These are phyloP conservation scores for Mayetiola destructor DNA, from an alignment of 2,888 invertebrate species.

Conservation along the genomic window DNA sequence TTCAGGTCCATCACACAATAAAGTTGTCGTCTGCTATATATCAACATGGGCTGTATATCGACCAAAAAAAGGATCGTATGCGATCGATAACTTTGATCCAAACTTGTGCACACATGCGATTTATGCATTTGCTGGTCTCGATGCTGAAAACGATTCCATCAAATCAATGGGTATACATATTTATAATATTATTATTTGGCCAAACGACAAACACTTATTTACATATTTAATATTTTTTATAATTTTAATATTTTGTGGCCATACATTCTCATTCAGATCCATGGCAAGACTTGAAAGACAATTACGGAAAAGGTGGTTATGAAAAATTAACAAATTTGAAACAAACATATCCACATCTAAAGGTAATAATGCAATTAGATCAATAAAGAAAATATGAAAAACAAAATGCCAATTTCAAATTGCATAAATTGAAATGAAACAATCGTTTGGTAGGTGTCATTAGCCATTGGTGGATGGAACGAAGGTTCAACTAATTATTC, in stretches of 20 bases:
- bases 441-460: slow-evolving; percentile 39
- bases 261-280: slow-evolving; percentile 52
- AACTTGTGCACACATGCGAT: slow-evolving; percentile 65
- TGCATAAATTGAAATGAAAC: not conserved
- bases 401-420: not conserved
- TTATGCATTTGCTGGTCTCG: slow-evolving; percentile 68
- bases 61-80: slow-evolving; percentile 47
- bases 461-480: slow-evolving; percentile 87
- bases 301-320: slow-evolving; percentile 59
- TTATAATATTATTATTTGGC: not conserved
- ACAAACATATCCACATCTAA: slow-evolving; percentile 52
- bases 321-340: slow-evolving; percentile 52
- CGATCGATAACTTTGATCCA: slow-evolving; percentile 53
- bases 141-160: slow-evolving; percentile 48
- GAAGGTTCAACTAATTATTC: slow-evolving; percentile 68
- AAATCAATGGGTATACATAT: slow-evolving; percentile 49
- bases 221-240: too few species aligned
- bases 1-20: slow-evolving; percentile 52
- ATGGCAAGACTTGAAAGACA: slow-evolving; percentile 60
- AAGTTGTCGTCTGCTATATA: slow-evolving; percentile 66
- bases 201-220: not conserved
- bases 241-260: too few species aligned
- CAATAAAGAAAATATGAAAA: not conserved
- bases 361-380: slow-evolving; percentile 26
- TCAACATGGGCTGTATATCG: slow-evolving; percentile 70